Evolutionary conservation across 92 coral and sea anemone genomes (phyloP), one percentile per base, ranked within the genome.

Genomic region (Heliopora coerulea): DNA sequence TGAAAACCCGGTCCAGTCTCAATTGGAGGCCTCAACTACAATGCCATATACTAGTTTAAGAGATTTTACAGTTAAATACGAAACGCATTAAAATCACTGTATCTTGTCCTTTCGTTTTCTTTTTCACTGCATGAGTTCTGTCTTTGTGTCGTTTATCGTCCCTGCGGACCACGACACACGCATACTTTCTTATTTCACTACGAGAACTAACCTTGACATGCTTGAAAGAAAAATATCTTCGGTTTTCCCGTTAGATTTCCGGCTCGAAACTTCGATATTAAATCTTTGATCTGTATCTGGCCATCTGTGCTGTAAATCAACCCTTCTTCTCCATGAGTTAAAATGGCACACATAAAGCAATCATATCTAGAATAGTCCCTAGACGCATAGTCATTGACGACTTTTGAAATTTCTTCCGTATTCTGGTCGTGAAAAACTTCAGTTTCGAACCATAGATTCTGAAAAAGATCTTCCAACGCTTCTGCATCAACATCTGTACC

Each of bases 241-340:
- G 85, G 85, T 54, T 50, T 82, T 52, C 85, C 85, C 59, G 50
- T 72, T 50, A 82, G 63, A 2, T 61, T 10, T 56, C 64, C 64
- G 49, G 68, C 62, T 58, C 79, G 58, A 56, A 82, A 74, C 62
- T 74, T 64, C 3, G 75, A 27, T 25, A 76, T 74, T 14, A 82
- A 65, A 40, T 82, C 81, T 37, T 63, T 82, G 18, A 82, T 26
- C 44, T 25, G 62, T 58, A 82, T 63, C 76, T 74, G 63, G 54
- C 73, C 85, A 64, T 82, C 85, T 0, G 76, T 74, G 15, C 81
- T 79, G 41, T 82, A 82, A 14, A 82, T 56, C 25, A 82, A 31
- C 0, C 81, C 81, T 42, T 82, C 85, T 32, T 82, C 81, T 7
- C 85, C 85, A 50, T 82, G 85, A 25, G 80, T 82, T 76, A 82